Evolutionary conservation across 2,888 invertebrate genomes (phyloP), one percentile per base, ranked within the genome.

Genomic region (Melinaea marsaeus): DNA sequence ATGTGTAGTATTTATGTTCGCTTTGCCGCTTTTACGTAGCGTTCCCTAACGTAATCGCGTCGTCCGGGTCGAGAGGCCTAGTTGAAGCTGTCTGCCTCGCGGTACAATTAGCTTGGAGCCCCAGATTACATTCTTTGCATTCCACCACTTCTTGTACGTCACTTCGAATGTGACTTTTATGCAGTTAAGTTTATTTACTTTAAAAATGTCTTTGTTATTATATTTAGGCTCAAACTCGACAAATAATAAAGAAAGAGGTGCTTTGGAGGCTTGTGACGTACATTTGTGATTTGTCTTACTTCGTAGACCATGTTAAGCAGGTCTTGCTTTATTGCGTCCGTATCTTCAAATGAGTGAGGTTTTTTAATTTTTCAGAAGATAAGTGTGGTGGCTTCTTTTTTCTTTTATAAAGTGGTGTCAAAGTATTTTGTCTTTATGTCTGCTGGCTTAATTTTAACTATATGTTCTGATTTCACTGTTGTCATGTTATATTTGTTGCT

Each of bases 31-130:
- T n/a, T n/a, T n/a, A n/a, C n/a, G n/a, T n/a, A n/a, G n/a, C n/a
- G n/a, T n/a, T n/a, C n/a, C n/a, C n/a, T n/a, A n/a, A n/a, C n/a
- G n/a, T n/a, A n/a, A n/a, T n/a, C n/a, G n/a, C n/a, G n/a, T n/a
- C n/a, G n/a, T n/a, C n/a, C n/a, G n/a, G n/a, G n/a, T n/a, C n/a
- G n/a, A n/a, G n/a, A n/a, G n/a, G n/a, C n/a, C n/a, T n/a, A n/a
- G n/a, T n/a, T n/a, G n/a, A n/a, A n/a, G n/a, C n/a, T n/a, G 57
- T 48, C 73, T 55, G 0, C 72, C 72, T 47, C 65, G 62, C 22
- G 22, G 22, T 22, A 22, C 22, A 22, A 22, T 22, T 60, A 67
- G 59, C 54, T 71, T 69, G 51, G 71, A 74, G 59, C 72, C 72
- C 0, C 72, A 13, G 2, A 71, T 62, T 57, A 66, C 68, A 42